Evolutionary conservation across 2,797 vertebrate species (phyloP).

Genomic region (Microctenopoma stevenorrisi): DNA sequence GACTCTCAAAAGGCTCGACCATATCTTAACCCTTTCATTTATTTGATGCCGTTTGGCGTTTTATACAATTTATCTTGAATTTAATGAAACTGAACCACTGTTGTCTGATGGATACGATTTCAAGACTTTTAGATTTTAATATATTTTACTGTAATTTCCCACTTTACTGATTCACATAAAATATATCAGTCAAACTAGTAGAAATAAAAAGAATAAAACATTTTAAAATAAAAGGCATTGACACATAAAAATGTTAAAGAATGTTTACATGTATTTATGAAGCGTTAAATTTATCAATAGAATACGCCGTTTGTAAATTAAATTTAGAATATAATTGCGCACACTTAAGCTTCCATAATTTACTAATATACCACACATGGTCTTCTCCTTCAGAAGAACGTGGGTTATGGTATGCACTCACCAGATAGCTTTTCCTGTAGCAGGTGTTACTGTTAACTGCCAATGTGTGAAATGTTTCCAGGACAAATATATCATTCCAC

Average conservation of each 20-base stretch:
- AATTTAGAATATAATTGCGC: background rate
- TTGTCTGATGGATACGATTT: background rate
- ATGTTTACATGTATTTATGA: background rate
- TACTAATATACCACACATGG: background rate
- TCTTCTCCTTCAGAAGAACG: too few relatives aligned
- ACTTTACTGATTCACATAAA: background rate
- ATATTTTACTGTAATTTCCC: conserved; percentile 1
- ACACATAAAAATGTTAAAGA: background rate
- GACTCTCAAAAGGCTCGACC: background rate
- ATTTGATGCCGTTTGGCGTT: conserved; percentile 7
- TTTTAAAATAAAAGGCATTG: background rate
- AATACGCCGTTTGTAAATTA: background rate
- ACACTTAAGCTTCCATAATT: background rate
- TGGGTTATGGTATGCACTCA: too few relatives aligned
- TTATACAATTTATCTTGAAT: background rate
- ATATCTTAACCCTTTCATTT: background rate
- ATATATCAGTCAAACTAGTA: background rate
- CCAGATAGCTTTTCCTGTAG: too few relatives aligned
- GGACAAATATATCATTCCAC: background rate
- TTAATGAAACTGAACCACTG: background rate
- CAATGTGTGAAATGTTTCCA: background rate
- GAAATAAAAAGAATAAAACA: conserved; percentile 3
- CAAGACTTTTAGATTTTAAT: background rate
- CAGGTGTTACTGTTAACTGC: background rate
- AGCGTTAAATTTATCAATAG: background rate